A percentile compares a stretch with the other conserved stretches of the same genome.
Evolutionary conservation across 2,888 invertebrate genomes (phyloP).

Genomic region (Rhagonycha fulva): DNA sequence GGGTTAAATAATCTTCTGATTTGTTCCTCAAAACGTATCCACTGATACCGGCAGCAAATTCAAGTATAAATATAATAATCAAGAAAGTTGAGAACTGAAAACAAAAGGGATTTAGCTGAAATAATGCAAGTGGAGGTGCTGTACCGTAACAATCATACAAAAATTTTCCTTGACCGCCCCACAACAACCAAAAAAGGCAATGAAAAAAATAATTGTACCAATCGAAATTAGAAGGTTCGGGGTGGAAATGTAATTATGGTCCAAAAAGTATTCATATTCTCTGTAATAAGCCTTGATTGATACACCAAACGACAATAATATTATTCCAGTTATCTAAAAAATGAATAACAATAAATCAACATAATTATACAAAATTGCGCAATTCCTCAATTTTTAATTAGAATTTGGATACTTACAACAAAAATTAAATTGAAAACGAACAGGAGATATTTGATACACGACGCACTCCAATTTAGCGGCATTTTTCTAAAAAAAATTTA

Average conservation of each 20-base stretch:
- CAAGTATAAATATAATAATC: slow-evolving; percentile 80
- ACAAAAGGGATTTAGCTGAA: slow-evolving; percentile 3
- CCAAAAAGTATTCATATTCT: slow-evolving; percentile 79
- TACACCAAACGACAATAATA: slow-evolving; percentile 81
- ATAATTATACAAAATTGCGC: background rate
- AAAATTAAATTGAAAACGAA: slow-evolving; percentile 85
- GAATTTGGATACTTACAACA: slow-evolving; percentile 65
- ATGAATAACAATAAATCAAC: slow-evolving; percentile 28
- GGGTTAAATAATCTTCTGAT: slow-evolving; percentile 65
- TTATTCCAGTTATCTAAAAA: slow-evolving; percentile 84
- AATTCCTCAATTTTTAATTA: background rate
- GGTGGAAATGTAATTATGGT: slow-evolving; percentile 80
- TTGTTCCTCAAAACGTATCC: slow-evolving; percentile 76
- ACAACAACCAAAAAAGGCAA: slow-evolving; percentile 95
- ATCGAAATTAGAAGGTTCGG: slow-evolving; percentile 87
- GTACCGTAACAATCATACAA: slow-evolving; percentile 88
- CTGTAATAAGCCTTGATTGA: slow-evolving; percentile 73
- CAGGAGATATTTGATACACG: slow-evolving; percentile 81
- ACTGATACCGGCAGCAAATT: slow-evolving; percentile 82
- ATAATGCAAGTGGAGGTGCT: background rate
- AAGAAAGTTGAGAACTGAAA: slow-evolving; percentile 76
- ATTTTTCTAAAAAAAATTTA: slow-evolving; percentile 35
- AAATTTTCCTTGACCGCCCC: slow-evolving; percentile 96
- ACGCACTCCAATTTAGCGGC: slow-evolving; percentile 45
- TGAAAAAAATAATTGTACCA: slow-evolving; percentile 86